Percentiles rank a stretch among this genome's conserved stretches.
Evolutionary conservation across 37 sponge, comb jelly and placozoan genomes (phyloP).

Genomic region (Halisarca cf. caerulea): DNA sequence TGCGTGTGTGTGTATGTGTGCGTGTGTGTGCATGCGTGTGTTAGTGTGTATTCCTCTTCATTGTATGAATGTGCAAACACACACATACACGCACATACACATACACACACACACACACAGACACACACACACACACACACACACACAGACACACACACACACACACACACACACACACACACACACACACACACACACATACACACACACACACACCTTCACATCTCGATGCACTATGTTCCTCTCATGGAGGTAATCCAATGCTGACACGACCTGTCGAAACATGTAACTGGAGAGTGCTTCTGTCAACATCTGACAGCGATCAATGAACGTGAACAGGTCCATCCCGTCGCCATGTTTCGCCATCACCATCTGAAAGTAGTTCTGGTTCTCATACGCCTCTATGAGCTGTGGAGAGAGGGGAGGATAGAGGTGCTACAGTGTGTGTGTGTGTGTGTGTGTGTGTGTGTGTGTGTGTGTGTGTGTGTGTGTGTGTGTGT

Average conservation of each 20-base stretch:
- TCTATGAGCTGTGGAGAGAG: constrained; percentile 61
- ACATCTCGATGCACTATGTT: constrained; percentile 73
- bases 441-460: background rate
- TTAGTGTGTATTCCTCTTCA: too few relatives aligned
- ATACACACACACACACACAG: too few relatives aligned
- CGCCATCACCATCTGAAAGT: constrained; percentile 95
- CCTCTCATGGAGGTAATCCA: constrained; percentile 61
- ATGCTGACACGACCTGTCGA: constrained; percentile 80
- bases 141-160: background rate
- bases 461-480: background rate
- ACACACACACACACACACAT: too few relatives aligned
- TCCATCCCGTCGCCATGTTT: constrained; percentile 94
- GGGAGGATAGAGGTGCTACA: too few relatives aligned
- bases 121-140: background rate
- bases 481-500: too few relatives aligned
- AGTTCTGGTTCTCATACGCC: constrained; percentile 84
- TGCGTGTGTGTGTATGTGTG: too few relatives aligned
- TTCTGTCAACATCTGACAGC: constrained; percentile 66
- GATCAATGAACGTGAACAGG: constrained; percentile 91
- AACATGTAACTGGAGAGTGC: constrained; percentile 88
- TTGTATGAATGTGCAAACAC: too few relatives aligned
- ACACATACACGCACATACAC: too few relatives aligned
- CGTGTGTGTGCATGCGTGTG: too few relatives aligned
- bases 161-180: too few relatives aligned
- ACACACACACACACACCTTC: constrained; percentile 40